Conservation (phyloP, 2,113 vertebrate species). For the Lepidothrix coronata region DNA sequence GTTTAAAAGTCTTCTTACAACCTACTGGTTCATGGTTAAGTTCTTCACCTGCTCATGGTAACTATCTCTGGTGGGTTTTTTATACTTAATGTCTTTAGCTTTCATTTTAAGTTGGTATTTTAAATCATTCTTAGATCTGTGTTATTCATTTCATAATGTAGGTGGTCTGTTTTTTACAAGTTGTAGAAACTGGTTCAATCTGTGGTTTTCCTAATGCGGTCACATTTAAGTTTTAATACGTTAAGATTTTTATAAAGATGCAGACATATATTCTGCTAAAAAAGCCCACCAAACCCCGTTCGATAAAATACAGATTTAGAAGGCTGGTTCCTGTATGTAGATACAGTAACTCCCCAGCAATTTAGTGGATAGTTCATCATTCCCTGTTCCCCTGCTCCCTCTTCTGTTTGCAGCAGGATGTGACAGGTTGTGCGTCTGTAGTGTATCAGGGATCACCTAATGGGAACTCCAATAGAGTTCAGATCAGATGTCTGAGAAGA, state of each 20-base stretch:
- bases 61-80: background rate
- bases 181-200: background rate
- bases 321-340: background rate
- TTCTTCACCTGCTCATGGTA: background rate
- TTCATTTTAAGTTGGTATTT: background rate
- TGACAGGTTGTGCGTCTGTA: background rate
- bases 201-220: background rate
- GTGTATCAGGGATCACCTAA: background rate
- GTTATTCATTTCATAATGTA: background rate
- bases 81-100: background rate
- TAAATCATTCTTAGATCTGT: background rate
- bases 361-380: background rate
- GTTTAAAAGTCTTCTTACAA: background rate
- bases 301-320: background rate
- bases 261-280: background rate
- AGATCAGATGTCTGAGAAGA: background rate
- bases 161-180: background rate
- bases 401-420: slow-evolving; percentile 18
- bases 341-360: background rate
- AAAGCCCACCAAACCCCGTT: background rate
- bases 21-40: background rate
- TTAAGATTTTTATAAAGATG: background rate
- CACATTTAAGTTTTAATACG: background rate
- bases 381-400: slow-evolving; percentile 35
- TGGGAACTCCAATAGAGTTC: background rate